phyloP scores from a whole-genome alignment of 2,888 invertebrate genomes.

The Mycalesis mineus region DNA sequence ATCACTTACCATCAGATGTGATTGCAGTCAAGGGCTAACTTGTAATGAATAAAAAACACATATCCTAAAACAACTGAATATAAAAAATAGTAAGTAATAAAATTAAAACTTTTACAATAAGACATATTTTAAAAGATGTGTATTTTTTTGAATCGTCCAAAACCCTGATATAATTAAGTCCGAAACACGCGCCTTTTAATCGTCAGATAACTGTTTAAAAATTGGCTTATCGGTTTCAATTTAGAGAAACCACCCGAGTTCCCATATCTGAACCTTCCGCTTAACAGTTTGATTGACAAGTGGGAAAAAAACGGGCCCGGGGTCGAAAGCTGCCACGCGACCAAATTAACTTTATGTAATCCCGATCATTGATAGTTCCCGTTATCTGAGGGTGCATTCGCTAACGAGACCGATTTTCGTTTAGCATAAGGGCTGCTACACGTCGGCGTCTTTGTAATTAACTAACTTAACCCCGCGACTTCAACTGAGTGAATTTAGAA shows the following conservation, averaged over 20 bases:
- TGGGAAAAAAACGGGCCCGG: conserved; percentile 38
- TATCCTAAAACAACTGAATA: no score
- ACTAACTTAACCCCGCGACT: no score
- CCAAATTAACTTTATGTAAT: conserved; percentile 73
- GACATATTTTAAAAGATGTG: no score
- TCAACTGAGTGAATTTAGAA: no score
- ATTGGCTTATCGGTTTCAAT: conserved; percentile 34
- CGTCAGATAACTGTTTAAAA: conserved; percentile 17
- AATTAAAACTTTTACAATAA: background rate
- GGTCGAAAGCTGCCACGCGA: conserved; percentile 60
- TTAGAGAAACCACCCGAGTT: conserved; percentile 23
- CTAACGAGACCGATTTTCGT: conserved; percentile 43
- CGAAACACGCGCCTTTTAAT: conserved; percentile 22
- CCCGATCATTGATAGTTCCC: conserved; percentile 50
- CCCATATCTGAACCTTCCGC: conserved; percentile 45
- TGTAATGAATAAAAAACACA: no score
- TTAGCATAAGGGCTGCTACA: conserved; percentile 33
- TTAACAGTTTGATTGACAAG: conserved; percentile 53
- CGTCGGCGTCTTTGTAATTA: no score
- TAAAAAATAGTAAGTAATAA: no score
- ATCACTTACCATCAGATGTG: no score
- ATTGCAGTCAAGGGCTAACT: no score
- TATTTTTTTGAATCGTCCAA: background rate
- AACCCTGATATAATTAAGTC: conserved; percentile 5
- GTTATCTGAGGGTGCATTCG: conserved; percentile 63